These are phyloP conservation scores for Protobothrops mucrosquamatus DNA, from an alignment of 2,113 vertebrate genomes.

Conservation along the genomic window DNA sequence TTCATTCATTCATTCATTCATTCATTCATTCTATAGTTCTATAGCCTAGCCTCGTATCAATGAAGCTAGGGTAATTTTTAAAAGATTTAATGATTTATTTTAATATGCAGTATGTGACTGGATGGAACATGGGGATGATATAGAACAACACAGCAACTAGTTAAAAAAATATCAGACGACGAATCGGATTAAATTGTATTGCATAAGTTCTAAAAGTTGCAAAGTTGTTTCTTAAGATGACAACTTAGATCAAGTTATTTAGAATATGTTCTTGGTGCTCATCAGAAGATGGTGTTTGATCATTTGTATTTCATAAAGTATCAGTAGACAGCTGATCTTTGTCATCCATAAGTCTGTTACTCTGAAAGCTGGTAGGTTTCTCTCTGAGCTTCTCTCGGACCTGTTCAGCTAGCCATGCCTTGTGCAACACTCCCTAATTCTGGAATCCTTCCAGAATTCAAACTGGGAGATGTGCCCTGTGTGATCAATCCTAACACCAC, in stretches of 20 bases:
- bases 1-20: too few species aligned
- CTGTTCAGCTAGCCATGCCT: not conserved
- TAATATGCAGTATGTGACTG: not conserved
- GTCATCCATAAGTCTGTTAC: not conserved
- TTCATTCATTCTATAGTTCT: not conserved
- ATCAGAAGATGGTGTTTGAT: not conserved
- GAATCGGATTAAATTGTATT: not conserved
- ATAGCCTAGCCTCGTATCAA: not conserved
- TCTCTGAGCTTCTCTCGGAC: not conserved
- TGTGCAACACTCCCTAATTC: not conserved
- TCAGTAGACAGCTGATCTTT: not conserved
- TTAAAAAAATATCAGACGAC: not conserved
- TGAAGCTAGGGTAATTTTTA: not conserved
- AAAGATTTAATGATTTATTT: not conserved
- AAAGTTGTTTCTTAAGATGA: not conserved
- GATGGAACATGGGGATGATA: not conserved
- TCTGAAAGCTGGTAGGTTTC: not conserved
- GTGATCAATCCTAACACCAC: not conserved
- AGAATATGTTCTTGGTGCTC: not conserved
- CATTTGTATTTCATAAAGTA: not conserved
- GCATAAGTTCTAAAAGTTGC: not conserved
- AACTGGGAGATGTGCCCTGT: not conserved
- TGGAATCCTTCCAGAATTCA: not conserved
- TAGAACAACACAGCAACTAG: not conserved
- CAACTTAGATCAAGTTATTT: not conserved